Evolutionary conservation across 2,888 invertebrate genomes (phyloP).

Genomic region (Psococerastis gibbosa): DNA sequence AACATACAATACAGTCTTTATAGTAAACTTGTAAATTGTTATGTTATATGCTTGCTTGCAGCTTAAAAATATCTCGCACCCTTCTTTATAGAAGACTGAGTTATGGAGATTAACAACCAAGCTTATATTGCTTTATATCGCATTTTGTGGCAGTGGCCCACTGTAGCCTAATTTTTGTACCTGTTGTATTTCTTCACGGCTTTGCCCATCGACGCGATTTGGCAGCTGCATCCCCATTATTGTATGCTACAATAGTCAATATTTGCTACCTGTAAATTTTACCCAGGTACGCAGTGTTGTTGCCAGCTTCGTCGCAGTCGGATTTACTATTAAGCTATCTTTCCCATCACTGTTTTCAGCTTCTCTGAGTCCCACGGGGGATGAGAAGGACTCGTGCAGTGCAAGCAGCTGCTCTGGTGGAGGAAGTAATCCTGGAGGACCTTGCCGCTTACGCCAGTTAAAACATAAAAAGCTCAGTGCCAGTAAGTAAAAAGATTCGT

Average conservation of each 20-base stretch:
- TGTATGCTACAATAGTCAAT: too few relatives aligned
- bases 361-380: conserved; percentile 6
- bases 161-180: neutral
- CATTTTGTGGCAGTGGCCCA: neutral
- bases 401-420: neutral
- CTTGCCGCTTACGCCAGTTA: neutral
- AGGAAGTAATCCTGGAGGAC: neutral
- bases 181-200: too few relatives aligned
- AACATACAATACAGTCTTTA: too few relatives aligned
- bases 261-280: too few relatives aligned
- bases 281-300: too few relatives aligned
- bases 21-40: too few relatives aligned
- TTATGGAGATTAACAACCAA: neutral
- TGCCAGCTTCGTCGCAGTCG: too few relatives aligned
- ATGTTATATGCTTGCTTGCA: neutral
- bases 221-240: too few relatives aligned
- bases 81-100: neutral
- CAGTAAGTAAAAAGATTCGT: too few relatives aligned
- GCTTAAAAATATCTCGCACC: neutral
- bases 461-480: conserved; percentile 9
- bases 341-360: too few relatives aligned
- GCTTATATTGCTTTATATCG: neutral
- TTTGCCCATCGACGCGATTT: too few relatives aligned
- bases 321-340: too few relatives aligned
- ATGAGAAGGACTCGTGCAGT: conserved; percentile 7